Conservation (phyloP, 2,888 invertebrate species). For the Lycophotia porphyrea region DNA sequence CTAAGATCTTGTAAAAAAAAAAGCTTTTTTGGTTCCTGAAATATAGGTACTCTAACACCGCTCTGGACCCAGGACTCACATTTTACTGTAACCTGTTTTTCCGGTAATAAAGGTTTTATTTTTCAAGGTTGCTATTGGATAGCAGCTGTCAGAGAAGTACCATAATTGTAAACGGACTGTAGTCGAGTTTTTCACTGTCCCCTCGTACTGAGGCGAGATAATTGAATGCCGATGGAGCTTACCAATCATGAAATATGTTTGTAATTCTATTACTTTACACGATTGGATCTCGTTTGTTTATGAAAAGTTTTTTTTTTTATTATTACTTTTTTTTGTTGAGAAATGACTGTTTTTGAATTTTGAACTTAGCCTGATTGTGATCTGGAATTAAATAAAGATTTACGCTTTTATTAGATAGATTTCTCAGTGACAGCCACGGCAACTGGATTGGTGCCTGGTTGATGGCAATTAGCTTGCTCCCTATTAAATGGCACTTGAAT, state of each 20-base stretch:
- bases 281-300: conserved; percentile 55
- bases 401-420: neutral
- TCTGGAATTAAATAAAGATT: no score
- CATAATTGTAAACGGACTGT: conserved; percentile 18
- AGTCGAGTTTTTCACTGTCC: conserved; percentile 70
- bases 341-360: neutral
- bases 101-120: no score
- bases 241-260: conserved; percentile 86
- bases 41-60: no score
- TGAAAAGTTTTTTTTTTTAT: conserved; percentile 5
- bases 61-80: no score
- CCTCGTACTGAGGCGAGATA: conserved; percentile 69
- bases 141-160: neutral
- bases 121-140: neutral
- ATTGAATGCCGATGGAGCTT: conserved; percentile 78
- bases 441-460: no score
- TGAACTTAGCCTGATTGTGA: no score
- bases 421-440: no score
- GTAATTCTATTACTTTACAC: conserved; percentile 80
- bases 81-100: no score
- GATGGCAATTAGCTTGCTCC: no score
- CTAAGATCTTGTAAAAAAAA: no score
- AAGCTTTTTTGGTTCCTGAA: no score
- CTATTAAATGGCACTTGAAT: no score
- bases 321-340: neutral